Evolutionary conservation across 2,113 vertebrate species (phyloP).

Genomic region (Neolamprologus falcicula): DNA sequence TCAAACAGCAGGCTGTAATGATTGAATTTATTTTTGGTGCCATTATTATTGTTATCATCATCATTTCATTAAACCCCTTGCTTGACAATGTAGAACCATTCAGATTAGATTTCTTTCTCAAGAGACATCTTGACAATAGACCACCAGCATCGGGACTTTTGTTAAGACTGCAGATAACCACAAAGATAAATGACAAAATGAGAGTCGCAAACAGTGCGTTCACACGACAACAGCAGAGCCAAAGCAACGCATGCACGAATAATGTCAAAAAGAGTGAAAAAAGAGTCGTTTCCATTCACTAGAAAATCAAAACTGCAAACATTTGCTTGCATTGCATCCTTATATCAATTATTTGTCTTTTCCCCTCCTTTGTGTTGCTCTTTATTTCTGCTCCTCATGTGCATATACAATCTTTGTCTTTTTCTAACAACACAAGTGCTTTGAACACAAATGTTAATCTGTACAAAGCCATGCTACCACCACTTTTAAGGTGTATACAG

Average conservation of each 20-base stretch:
- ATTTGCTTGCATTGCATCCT: not conserved
- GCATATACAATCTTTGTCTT: not conserved
- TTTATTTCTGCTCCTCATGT: not conserved
- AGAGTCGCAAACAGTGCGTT: not conserved
- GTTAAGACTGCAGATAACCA: not conserved
- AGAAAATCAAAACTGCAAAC: not conserved
- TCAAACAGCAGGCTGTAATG: slow-evolving; percentile 10
- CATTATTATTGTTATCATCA: slow-evolving; percentile 21
- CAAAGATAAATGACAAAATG: not conserved
- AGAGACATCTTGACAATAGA: not conserved
- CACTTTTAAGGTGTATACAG: not conserved
- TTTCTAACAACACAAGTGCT: not conserved
- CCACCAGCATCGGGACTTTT: not conserved
- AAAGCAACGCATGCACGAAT: not conserved
- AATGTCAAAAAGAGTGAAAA: not conserved
- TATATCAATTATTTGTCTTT: not conserved
- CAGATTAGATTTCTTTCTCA: not conserved
- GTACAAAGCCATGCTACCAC: not conserved
- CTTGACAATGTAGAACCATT: slow-evolving; percentile 14
- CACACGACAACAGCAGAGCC: not conserved
- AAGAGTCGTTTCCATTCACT: not conserved
- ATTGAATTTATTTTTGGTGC: slow-evolving; percentile 34
- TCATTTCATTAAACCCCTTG: slow-evolving; percentile 19
- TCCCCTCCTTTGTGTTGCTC: fast-evolving
- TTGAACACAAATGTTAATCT: not conserved